Conservation (phyloP, 2,888 invertebrate genomes). For the Euspilapteryx auroguttella region DNA sequence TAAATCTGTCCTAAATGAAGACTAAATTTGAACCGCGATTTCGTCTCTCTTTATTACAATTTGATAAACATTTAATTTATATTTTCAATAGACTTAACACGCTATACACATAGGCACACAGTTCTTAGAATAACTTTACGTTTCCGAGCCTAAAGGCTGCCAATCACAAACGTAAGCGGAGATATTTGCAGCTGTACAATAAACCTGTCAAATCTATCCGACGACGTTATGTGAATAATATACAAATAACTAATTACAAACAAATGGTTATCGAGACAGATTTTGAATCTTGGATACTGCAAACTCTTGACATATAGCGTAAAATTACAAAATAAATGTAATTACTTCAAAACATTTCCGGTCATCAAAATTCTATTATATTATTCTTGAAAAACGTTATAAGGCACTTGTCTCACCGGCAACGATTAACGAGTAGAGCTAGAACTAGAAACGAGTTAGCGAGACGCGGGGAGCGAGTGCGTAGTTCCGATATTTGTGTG, state of each 20-base stretch:
- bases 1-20: not conserved
- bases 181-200: not conserved
- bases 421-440: no score
- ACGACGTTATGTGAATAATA: constrained; percentile 9
- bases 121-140: constrained; percentile 26
- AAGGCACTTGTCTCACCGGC: no score
- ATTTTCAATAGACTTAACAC: constrained; percentile 24
- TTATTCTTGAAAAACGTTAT: no score
- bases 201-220: constrained; percentile 5
- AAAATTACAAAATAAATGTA: no score
- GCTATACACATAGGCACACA: constrained; percentile 57
- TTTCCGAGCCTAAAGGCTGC: no score
- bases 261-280: not conserved
- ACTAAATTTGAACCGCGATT: not conserved
- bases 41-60: constrained; percentile 1
- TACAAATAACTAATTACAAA: constrained; percentile 11
- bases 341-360: no score
- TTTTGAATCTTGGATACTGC: no score
- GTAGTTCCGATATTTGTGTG: no score
- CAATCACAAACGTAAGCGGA: not conserved
- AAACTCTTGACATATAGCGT: no score
- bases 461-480: no score
- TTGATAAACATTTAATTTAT: constrained; percentile 14
- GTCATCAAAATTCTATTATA: no score
- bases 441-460: no score